Evolutionary conservation across 1,140 invertebrate species (phyloP), one percentile per base, ranked within the genome.

Genomic region (Archivesica marissinica): DNA sequence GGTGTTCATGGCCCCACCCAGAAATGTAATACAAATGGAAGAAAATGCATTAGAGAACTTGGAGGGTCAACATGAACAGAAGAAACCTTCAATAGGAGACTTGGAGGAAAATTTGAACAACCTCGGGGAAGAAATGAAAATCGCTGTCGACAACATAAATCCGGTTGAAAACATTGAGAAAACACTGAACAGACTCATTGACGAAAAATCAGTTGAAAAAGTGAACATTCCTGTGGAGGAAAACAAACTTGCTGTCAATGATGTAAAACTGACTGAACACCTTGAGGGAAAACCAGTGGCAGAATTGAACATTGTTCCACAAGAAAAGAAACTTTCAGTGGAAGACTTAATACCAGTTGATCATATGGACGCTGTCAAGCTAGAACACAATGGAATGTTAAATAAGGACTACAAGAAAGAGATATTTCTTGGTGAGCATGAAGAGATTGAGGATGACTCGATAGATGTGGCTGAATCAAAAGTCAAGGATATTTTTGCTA

Each of bases 311-410:
- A n/a, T n/a, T 64, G 13, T 17, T 17, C 59, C 54, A 7, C 0
- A 15, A 20, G 50, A 68, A 23, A 35, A 39, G 2, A 66, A 66
- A 50, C 59, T 91, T 17, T 50, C 88, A 11, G 66, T 89, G 15
- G 88, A 91, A 2, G 91, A 93, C 70, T 77, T 94, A 1, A 74
- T 89, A 54, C 90, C 90, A 25, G 92, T 90, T 2, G 93, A 94
- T 68, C 93, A 94, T 84, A 39, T 94, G 15, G 93, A 94, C 81
- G 93, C 86, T 30, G 88, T 94, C 0, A 90, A 90, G 76, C 86
- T 94, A 85, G 93, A 94, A 86, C 89, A 93, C 61, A 93, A 94
- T 90, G 93, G 93, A 9, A 91, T 93, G 80, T 80, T 94, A 15
- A 94, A 94, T 66, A 89, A 89, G 54, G 90, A 94, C 28, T 94